These are phyloP conservation scores for Cephus sareptanus DNA, from an alignment of 2,888 invertebrate species.

Conservation along the genomic window DNA sequence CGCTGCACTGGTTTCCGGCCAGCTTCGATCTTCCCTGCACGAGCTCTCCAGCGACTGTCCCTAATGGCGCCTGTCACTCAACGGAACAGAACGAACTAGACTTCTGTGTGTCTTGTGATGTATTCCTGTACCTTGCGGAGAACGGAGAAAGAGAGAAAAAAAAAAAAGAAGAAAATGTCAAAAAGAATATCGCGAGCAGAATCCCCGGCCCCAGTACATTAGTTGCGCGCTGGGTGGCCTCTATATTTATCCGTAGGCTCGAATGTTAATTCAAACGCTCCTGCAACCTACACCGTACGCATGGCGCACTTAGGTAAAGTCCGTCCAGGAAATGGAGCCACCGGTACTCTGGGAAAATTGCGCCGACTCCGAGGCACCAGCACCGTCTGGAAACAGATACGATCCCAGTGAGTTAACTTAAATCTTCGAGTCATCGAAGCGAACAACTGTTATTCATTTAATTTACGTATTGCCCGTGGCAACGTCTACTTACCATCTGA, in stretches of 20 bases:
- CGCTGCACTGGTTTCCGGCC: neutral
- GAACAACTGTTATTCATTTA: neutral
- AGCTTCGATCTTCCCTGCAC: neutral
- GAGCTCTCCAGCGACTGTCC: slow-evolving; percentile 8
- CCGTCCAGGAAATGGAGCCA: neutral
- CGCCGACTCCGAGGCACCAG: neutral
- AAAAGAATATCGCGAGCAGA: slow-evolving; percentile 30
- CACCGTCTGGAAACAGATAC: neutral
- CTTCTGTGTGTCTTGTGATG: slow-evolving; percentile 23
- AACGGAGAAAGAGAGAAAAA: slow-evolving; percentile 8
- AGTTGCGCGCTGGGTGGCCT: slow-evolving; percentile 58
- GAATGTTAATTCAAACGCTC: slow-evolving; percentile 43
- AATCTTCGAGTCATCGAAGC: neutral
- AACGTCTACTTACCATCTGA: neutral
- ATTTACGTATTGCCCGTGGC: neutral
- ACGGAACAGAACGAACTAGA: slow-evolving; percentile 23
- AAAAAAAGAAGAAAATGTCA: slow-evolving; percentile 18
- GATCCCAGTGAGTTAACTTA: neutral
- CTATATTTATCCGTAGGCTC: slow-evolving; percentile 55
- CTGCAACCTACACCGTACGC: slow-evolving; percentile 4
- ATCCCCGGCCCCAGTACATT: slow-evolving; percentile 41
- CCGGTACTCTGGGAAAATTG: neutral
- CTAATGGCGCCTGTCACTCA: slow-evolving; percentile 36
- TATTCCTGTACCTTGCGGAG: slow-evolving; percentile 18
- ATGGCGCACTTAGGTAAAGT: neutral